Evolutionary conservation across 2,888 invertebrate genomes (phyloP), one percentile per base, ranked within the genome.

Genomic region (Amphipoea oculea): DNA sequence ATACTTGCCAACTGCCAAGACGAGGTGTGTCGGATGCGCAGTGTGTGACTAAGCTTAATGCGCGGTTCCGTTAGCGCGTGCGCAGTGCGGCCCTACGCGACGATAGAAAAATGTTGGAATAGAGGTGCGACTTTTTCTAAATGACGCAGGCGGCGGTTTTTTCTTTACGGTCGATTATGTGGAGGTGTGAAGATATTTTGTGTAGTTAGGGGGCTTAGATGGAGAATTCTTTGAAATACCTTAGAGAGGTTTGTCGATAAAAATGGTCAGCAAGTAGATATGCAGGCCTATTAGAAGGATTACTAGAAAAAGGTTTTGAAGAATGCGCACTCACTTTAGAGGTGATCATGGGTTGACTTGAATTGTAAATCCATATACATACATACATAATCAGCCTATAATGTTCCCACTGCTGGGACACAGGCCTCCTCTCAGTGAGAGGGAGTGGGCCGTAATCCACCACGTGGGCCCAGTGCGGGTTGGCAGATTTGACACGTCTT

Each of bases 1-100:
- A 91, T 90, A 90, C 83, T 57, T 72, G 78, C 82, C 72, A 81
- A 76, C 75, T 85, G 85, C 75, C 82, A 87, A 85, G 91, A 90
- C 91, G 94, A 85, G 88, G 89, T 84, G 86, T 82, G 89, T 84
- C 88, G 60, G 81, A 88, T 87, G 88, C 91, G 91, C 87, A 86
- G 91, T 92, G 93, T 94, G 92, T 93, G 94, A 92, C 94, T 92
- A 93, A 94, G 91, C 88, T 83, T 93, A 93, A 95, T 95, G 92
- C 86, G 86, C 77, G 90, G 88, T 94, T 91, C 95, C 95, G 96
- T 95, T 95, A 89, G 84, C 92, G 92, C 94, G 94, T 94, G 94
- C 92, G 83, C 40, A 40, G 23, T 57, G 76, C 70, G 81, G 86
- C 90, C 90, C 89, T 84, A 77, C 42, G 73, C 63, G 60, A 29